Percentiles rank a stretch among this genome's conserved stretches.
Evolutionary conservation across 2,113 vertebrate species (phyloP).

Genomic region (Pimephales promelas): DNA sequence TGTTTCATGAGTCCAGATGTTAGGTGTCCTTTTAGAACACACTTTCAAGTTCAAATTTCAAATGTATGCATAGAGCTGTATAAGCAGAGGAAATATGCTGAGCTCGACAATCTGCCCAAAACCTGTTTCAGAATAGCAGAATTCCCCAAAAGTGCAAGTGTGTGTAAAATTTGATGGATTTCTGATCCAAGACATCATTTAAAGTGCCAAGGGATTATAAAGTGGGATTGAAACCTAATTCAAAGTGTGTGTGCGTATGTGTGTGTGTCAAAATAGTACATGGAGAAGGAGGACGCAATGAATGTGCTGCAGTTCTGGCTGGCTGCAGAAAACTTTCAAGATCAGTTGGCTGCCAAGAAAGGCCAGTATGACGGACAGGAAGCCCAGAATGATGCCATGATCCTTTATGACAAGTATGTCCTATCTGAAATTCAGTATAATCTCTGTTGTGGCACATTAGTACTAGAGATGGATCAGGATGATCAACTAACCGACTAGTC

Average conservation of each 20-base stretch:
- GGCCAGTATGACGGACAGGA: constrained; percentile 99
- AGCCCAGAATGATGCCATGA: constrained; percentile 98
- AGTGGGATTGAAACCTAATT: background rate
- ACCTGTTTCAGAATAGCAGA: constrained; percentile 7
- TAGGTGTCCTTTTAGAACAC: background rate
- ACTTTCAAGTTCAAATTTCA: background rate
- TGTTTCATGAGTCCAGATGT: constrained; percentile 11
- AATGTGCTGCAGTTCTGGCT: constrained; percentile 97
- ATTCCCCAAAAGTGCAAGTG: constrained; percentile 31
- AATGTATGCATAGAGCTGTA: constrained; percentile 26
- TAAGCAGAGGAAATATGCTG: constrained; percentile 22
- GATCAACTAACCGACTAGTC: background rate
- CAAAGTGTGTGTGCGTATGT: background rate
- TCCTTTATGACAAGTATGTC: constrained; percentile 94
- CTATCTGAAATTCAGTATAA: background rate
- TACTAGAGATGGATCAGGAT: background rate
- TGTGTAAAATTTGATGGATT: constrained; percentile 6
- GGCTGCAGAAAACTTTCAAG: constrained; percentile 98
- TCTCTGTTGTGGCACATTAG: background rate
- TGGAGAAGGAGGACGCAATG: constrained; percentile 98
- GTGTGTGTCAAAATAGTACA: constrained; percentile 80
- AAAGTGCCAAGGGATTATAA: constrained; percentile 5
- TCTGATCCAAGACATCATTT: constrained; percentile 16
- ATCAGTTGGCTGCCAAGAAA: constrained; percentile 94
- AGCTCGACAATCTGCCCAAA: background rate